Evolutionary conservation across 2,113 vertebrate species (phyloP), one percentile per base, ranked within the genome.

Genomic region (Nyctereutes procyonoides): DNA sequence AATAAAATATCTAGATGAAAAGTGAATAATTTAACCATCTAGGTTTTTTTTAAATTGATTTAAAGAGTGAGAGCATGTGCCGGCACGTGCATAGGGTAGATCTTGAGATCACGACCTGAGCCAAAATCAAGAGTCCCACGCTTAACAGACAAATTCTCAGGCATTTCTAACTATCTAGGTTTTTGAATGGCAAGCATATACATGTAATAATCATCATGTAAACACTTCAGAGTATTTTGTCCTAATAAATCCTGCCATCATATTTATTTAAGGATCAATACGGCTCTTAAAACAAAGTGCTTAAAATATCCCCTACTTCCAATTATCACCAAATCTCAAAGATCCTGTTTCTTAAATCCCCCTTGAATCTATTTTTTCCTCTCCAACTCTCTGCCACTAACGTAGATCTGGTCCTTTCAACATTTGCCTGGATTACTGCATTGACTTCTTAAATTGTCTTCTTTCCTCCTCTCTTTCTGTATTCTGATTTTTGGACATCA

Each of bases 1-100:
- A 87, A 43, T 92, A 92, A 93, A 87, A 95, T 84, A 89, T 55
- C 7, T 88, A 53, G 5, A 51, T 79, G 1, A 91, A 91, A 95
- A 60, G 16, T 56, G 22, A 65, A 94, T 77, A n/a, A 30, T n/a
- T 63, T 53, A 65, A 26, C 10, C 67, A 88, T 3, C 9, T 13
- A 90, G 14, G 3, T 24, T 26, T 82, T 92, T 74, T 48, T 14
- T 58, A 2, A 32, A 26, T 74, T 73, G 10, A 73, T 73, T 73
- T 38, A 73, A n/a, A 73, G 69, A 71, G 17, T 17, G 17, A 71
- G 1, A 71, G 9, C 8, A 62, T 26, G 17, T n/a, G 17, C 1
- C 1, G 43, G 4, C 3, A 9, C 67, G 14, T 10, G 26, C 28
- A 26, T 51, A 28, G 26, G 14, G 43, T 15, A 77, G 28, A 51